Evolutionary conservation across 2,113 vertebrate species (phyloP).

Genomic region (Xyliphius kryptos): DNA sequence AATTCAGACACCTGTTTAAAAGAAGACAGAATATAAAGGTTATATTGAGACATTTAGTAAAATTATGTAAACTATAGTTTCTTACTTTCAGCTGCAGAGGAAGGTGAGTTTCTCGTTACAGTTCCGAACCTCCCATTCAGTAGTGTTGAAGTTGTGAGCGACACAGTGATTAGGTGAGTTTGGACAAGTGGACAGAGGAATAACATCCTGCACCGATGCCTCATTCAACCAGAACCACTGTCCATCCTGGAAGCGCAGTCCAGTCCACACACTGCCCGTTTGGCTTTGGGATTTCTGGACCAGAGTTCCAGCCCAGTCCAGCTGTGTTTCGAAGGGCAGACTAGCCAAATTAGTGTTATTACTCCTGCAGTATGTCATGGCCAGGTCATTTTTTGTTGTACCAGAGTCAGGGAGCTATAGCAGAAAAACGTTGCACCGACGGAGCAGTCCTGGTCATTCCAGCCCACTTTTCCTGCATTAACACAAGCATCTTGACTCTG

Average conservation of each 20-base stretch:
- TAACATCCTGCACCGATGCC: rapidly evolving
- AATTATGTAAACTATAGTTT: not conserved
- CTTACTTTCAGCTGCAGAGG: slow-evolving; percentile 34
- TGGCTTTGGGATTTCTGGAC: not conserved
- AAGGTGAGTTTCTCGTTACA: slow-evolving; percentile 48
- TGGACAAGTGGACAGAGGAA: not conserved
- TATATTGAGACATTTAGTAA: too few species aligned
- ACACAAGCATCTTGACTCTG: not conserved
- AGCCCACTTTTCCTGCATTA: not conserved
- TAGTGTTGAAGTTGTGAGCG: slow-evolving; percentile 14
- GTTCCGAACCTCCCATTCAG: slow-evolving; percentile 31
- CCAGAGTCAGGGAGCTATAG: slow-evolving; percentile 5
- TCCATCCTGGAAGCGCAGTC: slow-evolving; percentile 27
- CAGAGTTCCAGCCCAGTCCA: not conserved
- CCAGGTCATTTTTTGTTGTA: slow-evolving; percentile 23
- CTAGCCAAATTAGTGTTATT: slow-evolving; percentile 20
- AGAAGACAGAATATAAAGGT: too few species aligned
- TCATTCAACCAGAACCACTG: slow-evolving; percentile 31
- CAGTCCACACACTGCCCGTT: slow-evolving; percentile 25
- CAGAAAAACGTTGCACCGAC: not conserved
- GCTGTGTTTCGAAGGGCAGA: not conserved
- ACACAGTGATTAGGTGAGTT: slow-evolving; percentile 37
- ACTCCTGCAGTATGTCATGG: slow-evolving; percentile 10
- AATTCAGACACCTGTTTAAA: too few species aligned
- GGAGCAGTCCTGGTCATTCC: not conserved